Percentiles rank a stretch among this genome's conserved stretches.
Conservation (phyloP, 2,113 vertebrate genomes). For the Zapus hudsonius region DNA sequence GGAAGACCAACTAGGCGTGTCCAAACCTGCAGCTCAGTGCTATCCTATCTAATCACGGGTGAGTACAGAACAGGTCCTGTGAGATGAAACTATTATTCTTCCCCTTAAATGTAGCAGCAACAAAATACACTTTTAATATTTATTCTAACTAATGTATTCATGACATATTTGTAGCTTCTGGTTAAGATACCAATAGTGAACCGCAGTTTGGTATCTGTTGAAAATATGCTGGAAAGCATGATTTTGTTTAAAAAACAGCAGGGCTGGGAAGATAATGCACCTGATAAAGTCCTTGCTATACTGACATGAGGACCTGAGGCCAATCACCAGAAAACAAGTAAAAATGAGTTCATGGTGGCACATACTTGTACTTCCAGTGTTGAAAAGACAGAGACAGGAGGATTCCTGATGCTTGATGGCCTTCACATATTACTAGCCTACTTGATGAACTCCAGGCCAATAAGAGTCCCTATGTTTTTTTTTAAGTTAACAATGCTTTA, state of each 20-base stretch:
- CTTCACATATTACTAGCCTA: too few species aligned
- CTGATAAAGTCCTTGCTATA: too few species aligned
- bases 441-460: too few species aligned
- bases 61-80: background rate
- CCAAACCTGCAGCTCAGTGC: conserved; percentile 7
- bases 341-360: too few species aligned
- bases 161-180: background rate
- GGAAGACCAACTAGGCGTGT: background rate
- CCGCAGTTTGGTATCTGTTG: background rate
- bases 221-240: background rate
- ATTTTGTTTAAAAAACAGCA: background rate
- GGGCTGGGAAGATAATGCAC: too few species aligned
- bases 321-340: too few species aligned
- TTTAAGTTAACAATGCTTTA: too few species aligned
- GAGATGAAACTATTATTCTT: background rate
- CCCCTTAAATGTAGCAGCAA: background rate
- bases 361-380: too few species aligned
- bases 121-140: background rate
- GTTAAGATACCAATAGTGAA: background rate
- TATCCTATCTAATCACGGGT: background rate
- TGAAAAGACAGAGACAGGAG: too few species aligned
- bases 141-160: conserved; percentile 9
- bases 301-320: too few species aligned
- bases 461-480: too few species aligned
- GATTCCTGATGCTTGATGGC: too few species aligned